A percentile compares a stretch with the other conserved stretches of the same genome.
phyloP scores from a whole-genome alignment of 2,797 vertebrate species.

The Danio jaintianensis region DNA sequence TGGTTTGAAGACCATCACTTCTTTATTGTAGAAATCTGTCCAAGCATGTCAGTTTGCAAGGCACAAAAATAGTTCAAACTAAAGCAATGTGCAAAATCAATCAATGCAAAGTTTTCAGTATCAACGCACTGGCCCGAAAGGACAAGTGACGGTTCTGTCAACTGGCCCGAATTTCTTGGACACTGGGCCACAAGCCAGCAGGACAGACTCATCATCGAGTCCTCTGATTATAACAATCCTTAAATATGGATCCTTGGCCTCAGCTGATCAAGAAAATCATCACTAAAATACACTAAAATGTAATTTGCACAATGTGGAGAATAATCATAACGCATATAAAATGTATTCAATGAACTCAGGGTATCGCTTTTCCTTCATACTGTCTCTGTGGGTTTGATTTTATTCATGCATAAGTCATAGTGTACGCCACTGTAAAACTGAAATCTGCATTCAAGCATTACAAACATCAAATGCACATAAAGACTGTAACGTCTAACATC shows the following conservation, averaged over 20 bases:
- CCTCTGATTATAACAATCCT: background rate
- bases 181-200: background rate
- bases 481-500: background rate
- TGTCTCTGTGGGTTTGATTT: background rate
- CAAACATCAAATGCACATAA: constrained; percentile 27
- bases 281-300: background rate
- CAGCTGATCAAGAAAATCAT: background rate
- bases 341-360: background rate
- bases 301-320: background rate
- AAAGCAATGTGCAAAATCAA: background rate
- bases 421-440: background rate
- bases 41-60: background rate
- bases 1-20: background rate
- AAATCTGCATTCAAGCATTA: constrained; percentile 12
- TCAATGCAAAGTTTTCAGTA: background rate
- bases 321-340: constrained; percentile 3
- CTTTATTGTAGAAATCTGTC: background rate
- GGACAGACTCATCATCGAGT: background rate
- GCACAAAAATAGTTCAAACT: background rate
- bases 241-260: background rate
- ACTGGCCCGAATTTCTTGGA: background rate
- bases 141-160: background rate
- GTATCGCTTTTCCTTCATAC: constrained; percentile 2
- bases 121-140: background rate
- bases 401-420: background rate